Evolutionary conservation across 2,113 vertebrate species (phyloP).

Genomic region (Rana temporaria): DNA sequence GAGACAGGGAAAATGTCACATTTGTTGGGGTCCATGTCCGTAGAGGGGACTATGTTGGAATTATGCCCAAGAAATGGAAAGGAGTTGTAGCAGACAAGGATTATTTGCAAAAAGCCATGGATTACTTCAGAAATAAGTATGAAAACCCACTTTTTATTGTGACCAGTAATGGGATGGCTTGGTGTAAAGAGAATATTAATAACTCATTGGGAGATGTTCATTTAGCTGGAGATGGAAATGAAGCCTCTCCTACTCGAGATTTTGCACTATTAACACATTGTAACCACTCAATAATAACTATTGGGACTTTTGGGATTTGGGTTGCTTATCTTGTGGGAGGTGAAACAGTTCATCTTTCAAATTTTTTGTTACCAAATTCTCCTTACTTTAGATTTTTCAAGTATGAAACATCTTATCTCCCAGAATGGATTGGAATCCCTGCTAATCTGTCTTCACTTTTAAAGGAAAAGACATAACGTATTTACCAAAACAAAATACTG

Average conservation of each 20-base stretch:
- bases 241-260: constrained; percentile 36
- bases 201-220: constrained; percentile 61
- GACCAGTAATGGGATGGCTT: constrained; percentile 66
- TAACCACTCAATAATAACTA: constrained; percentile 68
- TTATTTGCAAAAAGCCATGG: constrained; percentile 65
- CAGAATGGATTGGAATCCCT: constrained; percentile 66
- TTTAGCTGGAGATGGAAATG: constrained; percentile 58
- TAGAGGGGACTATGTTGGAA: constrained; percentile 33
- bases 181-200: constrained; percentile 64
- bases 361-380: constrained; percentile 66
- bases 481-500: too few species aligned
- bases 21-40: constrained; percentile 47
- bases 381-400: constrained; percentile 66
- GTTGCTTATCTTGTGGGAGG: constrained; percentile 65
- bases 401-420: constrained; percentile 59
- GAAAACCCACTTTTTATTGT: constrained; percentile 63
- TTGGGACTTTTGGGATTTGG: constrained; percentile 72
- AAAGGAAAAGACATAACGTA: neutral
- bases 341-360: constrained; percentile 65
- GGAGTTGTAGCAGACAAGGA: constrained; percentile 43
- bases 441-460: constrained; percentile 62
- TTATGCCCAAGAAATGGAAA: constrained; percentile 37
- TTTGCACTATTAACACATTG: constrained; percentile 65
- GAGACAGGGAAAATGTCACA: constrained; percentile 4
- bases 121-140: constrained; percentile 64